Conservation (phyloP, 2,888 invertebrate genomes). For the Bombyx huttoni region DNA sequence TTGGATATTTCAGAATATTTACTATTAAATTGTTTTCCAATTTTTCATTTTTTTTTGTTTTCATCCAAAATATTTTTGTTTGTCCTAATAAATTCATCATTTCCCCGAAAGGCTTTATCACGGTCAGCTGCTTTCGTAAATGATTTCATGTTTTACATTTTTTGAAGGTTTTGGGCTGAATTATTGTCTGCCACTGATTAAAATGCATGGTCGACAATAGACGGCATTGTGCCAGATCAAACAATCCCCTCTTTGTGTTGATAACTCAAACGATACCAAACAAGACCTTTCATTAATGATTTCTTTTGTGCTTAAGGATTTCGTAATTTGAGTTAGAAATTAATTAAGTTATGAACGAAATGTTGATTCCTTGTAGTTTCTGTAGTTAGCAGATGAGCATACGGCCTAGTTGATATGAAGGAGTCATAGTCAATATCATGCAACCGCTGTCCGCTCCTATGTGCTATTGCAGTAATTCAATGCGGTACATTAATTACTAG, state of each 20-base stretch:
- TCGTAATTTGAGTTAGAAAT: slow-evolving; percentile 25
- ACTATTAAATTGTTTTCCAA: too few relatives aligned
- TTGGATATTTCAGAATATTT: too few relatives aligned
- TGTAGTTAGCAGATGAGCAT: too few relatives aligned
- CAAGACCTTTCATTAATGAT: slow-evolving; percentile 30
- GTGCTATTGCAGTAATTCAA: too few relatives aligned
- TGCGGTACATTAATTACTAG: too few relatives aligned
- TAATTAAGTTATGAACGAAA: slow-evolving; percentile 12
- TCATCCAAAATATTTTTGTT: too few relatives aligned
- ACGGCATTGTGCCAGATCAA: slow-evolving; percentile 41
- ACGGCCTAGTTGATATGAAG: too few relatives aligned
- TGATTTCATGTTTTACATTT: background rate
- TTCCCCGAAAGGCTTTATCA: background rate
- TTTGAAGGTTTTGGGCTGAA: slow-evolving; percentile 4
- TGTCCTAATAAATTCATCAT: background rate
- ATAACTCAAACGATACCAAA: slow-evolving; percentile 39
- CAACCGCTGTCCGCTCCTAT: too few relatives aligned
- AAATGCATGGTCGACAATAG: slow-evolving; percentile 47
- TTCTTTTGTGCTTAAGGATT: slow-evolving; percentile 21
- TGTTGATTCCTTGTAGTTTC: background rate
- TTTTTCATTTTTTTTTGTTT: too few relatives aligned
- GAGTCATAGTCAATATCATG: too few relatives aligned
- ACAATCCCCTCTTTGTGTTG: slow-evolving; percentile 44
- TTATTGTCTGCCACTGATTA: slow-evolving; percentile 29
- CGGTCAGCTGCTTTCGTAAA: background rate